Percentiles rank a stretch among this genome's conserved stretches.
Evolutionary conservation across 2,888 invertebrate genomes (phyloP).

Genomic region (Tenodera sinensis): DNA sequence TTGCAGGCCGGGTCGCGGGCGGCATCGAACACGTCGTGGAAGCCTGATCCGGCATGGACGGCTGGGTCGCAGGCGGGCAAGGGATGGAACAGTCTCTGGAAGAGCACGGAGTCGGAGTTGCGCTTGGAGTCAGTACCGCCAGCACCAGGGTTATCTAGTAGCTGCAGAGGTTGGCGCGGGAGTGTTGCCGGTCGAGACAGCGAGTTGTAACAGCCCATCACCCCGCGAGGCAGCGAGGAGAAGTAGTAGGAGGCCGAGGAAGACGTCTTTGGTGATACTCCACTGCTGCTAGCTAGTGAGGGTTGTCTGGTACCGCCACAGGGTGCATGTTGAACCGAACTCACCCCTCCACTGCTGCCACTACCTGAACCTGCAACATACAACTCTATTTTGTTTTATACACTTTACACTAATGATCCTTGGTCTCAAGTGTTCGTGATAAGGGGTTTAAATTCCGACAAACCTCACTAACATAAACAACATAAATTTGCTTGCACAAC

Average conservation of each 20-base stretch:
- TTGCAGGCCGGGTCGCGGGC: conserved; percentile 50
- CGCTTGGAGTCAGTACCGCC: conserved; percentile 45
- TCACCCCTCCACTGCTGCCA: conserved; percentile 30
- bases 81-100: conserved; percentile 51
- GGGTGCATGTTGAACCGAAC: conserved; percentile 26
- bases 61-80: conserved; percentile 49
- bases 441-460: no score
- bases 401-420: no score
- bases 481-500: no score
- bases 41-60: conserved; percentile 45
- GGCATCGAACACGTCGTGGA: conserved; percentile 48
- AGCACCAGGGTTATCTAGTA: conserved; percentile 39
- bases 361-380: conserved; percentile 30
- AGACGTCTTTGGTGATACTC: conserved; percentile 21
- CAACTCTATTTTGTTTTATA: not conserved
- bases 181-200: conserved; percentile 49
- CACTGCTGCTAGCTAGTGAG: conserved; percentile 25
- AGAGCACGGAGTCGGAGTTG: conserved; percentile 53
- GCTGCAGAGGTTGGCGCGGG: conserved; percentile 48
- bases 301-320: conserved; percentile 14
- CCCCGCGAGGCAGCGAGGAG: conserved; percentile 50
- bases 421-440: no score
- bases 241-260: conserved; percentile 39
- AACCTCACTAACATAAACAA: no score
- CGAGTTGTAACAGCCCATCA: conserved; percentile 46